Base-by-base conservation (phyloP, 2,888 invertebrate species). In the Lepidochrysops patricia region DNA sequence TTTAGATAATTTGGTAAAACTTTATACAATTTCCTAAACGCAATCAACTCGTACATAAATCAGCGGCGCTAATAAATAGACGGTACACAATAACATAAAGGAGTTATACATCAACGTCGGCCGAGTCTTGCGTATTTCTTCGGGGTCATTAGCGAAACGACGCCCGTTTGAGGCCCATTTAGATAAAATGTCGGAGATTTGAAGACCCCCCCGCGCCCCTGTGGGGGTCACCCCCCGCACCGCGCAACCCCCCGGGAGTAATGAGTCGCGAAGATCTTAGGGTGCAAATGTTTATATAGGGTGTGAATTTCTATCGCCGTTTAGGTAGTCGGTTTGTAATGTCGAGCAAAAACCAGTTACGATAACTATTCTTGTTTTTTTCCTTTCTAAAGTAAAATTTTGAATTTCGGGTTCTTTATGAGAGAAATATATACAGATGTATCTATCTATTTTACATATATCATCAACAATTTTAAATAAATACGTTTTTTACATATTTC, bases 101-200 rank as follows among this genome's bases (percentile, higher is more conserved):
- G 60, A 61, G n/a, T 13, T 60, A 66, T 66, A 66, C 63, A 62
- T 82, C 82, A 80, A 72, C 76, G 80, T 79, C 80, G 72, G 72
- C 72, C 68, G 72, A 79, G 79, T 81, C 84, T 83, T 82, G 80
- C 69, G 76, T 80, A 80, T 84, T 87, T 89, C 88, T 89, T 85
- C 80, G 76, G 76, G 83, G 84, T 85, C 88, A 89, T 89, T 89
- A 89, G 84, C 74, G 77, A 75, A 80, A 84, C 81, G 84, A 79
- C 81, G 76, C 80, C 84, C 85, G 87, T 88, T 86, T 76, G 81
- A 77, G 80, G 83, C 86, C 88, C 88, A 88, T 89, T 89, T 87
- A 89, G 88, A 89, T 89, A 88, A 88, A 89, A 89, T 82, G 88
- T 84, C 86, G 82, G 80, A 89, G 88, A 89, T 89, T 88, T 87